Conservation (phyloP, 1,140 invertebrate species). For the Scylla paramamosain region DNA sequence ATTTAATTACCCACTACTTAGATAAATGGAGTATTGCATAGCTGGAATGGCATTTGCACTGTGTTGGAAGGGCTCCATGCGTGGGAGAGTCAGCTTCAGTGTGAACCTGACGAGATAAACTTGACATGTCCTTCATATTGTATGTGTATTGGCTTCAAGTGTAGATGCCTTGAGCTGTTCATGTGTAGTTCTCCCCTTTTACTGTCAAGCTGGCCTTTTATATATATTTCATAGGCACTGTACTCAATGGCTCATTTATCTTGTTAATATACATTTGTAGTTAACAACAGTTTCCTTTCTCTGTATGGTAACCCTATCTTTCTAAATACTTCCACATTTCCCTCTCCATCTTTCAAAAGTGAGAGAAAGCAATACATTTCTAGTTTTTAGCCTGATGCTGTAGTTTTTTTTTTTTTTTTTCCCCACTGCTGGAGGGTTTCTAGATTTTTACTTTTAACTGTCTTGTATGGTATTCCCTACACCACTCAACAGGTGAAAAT, state of each 20-base stretch:
- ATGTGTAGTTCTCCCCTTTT: slow-evolving; percentile 72
- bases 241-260: slow-evolving; percentile 72
- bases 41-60: neutral
- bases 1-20: slow-evolving; percentile 26
- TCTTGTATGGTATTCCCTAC: slow-evolving; percentile 69
- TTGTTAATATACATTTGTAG: slow-evolving; percentile 64
- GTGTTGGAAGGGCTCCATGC: slow-evolving; percentile 63
- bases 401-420: slow-evolving; percentile 62
- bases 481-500: slow-evolving; percentile 68
- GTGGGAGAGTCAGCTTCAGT: slow-evolving; percentile 68
- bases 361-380: slow-evolving; percentile 75
- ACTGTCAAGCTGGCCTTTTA: slow-evolving; percentile 75
- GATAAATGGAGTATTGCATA: slow-evolving; percentile 16
- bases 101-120: slow-evolving; percentile 64
- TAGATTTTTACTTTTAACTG: slow-evolving; percentile 72
- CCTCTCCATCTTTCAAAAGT: slow-evolving; percentile 74
- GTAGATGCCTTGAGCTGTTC: slow-evolving; percentile 75
- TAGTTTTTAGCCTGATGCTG: slow-evolving; percentile 73
- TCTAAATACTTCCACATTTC: slow-evolving; percentile 69
- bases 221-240: slow-evolving; percentile 71
- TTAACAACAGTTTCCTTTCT: slow-evolving; percentile 57
- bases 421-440: slow-evolving; percentile 71
- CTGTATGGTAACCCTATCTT: slow-evolving; percentile 53
- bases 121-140: slow-evolving; percentile 68
- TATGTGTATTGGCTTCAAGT: slow-evolving; percentile 73